Evolutionary conservation across 2,888 invertebrate genomes (phyloP).

Genomic region (Listrodromus nycthemerus): DNA sequence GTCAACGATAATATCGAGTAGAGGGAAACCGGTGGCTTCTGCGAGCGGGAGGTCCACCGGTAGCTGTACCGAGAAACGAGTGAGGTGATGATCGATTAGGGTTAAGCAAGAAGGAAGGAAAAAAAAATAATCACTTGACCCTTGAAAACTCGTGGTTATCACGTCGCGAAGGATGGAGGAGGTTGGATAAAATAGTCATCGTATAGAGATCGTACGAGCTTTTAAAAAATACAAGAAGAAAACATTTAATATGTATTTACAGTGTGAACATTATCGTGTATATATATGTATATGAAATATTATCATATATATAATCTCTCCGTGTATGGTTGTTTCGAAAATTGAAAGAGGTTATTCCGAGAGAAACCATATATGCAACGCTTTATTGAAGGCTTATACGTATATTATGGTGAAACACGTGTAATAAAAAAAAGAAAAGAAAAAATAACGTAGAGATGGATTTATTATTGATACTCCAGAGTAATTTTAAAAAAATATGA

Average conservation of each 20-base stretch:
- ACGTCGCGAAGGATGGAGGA: neutral
- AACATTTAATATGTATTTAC: constrained; percentile 74
- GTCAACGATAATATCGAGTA: constrained; percentile 49
- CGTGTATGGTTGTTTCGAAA: constrained; percentile 44
- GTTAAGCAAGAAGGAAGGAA: neutral
- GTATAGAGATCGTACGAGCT: constrained; percentile 31
- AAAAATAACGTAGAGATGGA: constrained; percentile 10
- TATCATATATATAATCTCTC: constrained; percentile 56
- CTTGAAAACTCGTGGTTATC: constrained; percentile 66
- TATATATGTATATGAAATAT: constrained; percentile 64
- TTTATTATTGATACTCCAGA: constrained; percentile 18
- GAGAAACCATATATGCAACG: constrained; percentile 14
- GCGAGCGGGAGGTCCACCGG: constrained; percentile 36
- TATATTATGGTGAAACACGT: constrained; percentile 38
- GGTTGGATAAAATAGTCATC: constrained; percentile 15
- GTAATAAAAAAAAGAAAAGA: constrained; percentile 1
- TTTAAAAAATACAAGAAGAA: constrained; percentile 77
- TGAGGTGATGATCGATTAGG: constrained; percentile 25
- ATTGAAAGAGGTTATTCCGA: constrained; percentile 35
- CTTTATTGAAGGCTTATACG: constrained; percentile 19
- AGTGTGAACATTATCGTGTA: constrained; percentile 58
- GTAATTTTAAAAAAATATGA: neutral
- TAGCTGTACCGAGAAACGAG: constrained; percentile 9
- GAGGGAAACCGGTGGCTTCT: constrained; percentile 28
- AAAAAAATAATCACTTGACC: neutral